Base-by-base conservation (phyloP, 2,113 vertebrate species). In the Tyto alba region DNA sequence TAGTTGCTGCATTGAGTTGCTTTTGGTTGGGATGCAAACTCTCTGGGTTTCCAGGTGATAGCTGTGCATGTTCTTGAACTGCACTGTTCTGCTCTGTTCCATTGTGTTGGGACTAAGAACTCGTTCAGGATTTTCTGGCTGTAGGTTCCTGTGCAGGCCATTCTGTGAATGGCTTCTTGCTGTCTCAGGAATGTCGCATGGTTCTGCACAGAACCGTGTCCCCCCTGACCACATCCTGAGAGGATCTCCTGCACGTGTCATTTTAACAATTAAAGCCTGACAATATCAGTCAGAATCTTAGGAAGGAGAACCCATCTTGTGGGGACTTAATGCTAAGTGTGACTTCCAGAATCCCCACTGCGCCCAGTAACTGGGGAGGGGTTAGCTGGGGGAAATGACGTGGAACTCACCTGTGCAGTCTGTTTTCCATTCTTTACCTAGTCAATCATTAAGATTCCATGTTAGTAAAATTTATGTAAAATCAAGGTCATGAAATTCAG, bases 341-440 rank as follows among this genome's bases (percentile, higher is more conserved):
- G 68, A 45, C 27, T 77, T 81, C 13, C 34, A 62, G 53, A 67
- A 40, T 57, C 47, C 47, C 14, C 1, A 1, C 18, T 16, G 18
- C 64, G 30, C 43, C n/a, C 6, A 14, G 0, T 41, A 32, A 6
- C 0, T 62, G 26, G 14, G 16, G 21, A 15, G 34, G 50, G 8
- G 6, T 52, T 32, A 19, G 7, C 8, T 2, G 4, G 19, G 16
- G n/a, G 74, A 47, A 41, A n/a, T 56, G 34, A 10, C 1, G 6
- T 25, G 60, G 59, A 78, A 17, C 80, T 77, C 26, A 47, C 45
- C 38, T 43, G 9, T 30, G 25, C 34, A 34, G n/a, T 32, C 29
- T 55, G 23, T 29, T 40, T 62, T 34, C 27, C 5, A 7, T 53
- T 38, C 55, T 86, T 21, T 52, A 78, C 43, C 22, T 66, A 60